Conservation (phyloP, 1,140 invertebrate genomes). For the Drosophila santomea region DNA sequence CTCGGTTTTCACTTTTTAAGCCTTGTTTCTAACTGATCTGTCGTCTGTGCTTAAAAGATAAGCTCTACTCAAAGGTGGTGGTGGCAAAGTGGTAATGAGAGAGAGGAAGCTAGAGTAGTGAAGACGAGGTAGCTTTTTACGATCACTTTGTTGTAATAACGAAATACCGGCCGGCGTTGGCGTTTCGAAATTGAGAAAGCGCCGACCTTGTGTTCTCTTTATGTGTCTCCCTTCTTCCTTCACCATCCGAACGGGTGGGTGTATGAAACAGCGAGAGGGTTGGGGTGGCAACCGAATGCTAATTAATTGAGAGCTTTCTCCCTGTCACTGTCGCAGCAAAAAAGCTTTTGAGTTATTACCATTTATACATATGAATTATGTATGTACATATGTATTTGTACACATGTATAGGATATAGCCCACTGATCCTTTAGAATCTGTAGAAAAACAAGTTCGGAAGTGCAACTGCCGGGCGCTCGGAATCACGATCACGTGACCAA, state of each 20-base stretch:
- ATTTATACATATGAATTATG: constrained; percentile 43
- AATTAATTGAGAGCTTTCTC: constrained; percentile 34
- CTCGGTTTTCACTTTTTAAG: constrained; percentile 73
- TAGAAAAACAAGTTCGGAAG: background rate
- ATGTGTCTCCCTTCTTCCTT: background rate
- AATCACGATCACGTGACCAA: constrained; percentile 43
- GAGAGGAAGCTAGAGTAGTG: background rate
- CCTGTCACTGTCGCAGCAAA: constrained; percentile 10
- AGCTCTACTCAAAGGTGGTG: background rate
- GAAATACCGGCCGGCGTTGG: constrained; percentile 73
- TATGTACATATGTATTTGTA: background rate
- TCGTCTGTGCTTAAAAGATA: constrained; percentile 2
- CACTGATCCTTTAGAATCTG: constrained; percentile 5
- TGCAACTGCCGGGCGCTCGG: constrained; percentile 18
- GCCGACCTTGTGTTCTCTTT: constrained; percentile 40
- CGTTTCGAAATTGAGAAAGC: constrained; percentile 23
- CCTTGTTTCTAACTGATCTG: constrained; percentile 42
- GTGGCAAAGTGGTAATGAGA: background rate
- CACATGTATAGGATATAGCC: no score
- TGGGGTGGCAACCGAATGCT: constrained; percentile 40
- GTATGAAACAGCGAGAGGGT: background rate
- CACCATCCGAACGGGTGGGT: background rate
- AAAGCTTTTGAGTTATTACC: constrained; percentile 35
- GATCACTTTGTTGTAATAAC: constrained; percentile 55
- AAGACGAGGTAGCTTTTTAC: constrained; percentile 29